These are phyloP conservation scores for Nycticebus coucang DNA, from an alignment of 2,113 vertebrate species.

Conservation along the genomic window DNA sequence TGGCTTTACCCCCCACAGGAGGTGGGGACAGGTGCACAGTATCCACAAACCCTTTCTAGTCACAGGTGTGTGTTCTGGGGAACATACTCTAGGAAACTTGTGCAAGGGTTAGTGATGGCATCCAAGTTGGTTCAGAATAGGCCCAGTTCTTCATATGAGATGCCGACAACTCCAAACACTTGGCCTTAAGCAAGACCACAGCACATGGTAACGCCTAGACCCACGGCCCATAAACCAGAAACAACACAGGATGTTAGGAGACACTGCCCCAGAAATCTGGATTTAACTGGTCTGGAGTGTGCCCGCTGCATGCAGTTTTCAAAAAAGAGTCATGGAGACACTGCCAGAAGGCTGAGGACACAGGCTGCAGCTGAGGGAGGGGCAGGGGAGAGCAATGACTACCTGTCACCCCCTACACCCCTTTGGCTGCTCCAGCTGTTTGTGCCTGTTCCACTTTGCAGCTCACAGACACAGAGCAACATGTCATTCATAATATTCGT, in stretches of 20 bases:
- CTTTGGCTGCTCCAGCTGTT: accelerated
- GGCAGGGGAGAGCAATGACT: too few relatives aligned
- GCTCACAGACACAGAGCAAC: neutral
- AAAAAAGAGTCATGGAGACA: neutral
- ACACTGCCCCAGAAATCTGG: too few relatives aligned
- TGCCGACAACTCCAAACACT: neutral
- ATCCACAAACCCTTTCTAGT: neutral
- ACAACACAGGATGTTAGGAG: neutral
- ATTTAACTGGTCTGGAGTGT: neutral
- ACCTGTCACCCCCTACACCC: neutral
- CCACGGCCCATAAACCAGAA: neutral
- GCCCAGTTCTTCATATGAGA: neutral
- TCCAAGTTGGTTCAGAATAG: too few relatives aligned
- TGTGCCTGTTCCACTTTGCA: neutral
- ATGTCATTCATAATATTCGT: neutral
- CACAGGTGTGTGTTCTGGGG: neutral
- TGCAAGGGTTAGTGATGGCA: neutral
- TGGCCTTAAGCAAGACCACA: neutral
- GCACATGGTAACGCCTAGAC: neutral
- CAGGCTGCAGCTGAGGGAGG: neutral
- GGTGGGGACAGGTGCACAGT: neutral
- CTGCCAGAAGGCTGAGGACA: neutral
- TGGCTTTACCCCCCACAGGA: neutral
- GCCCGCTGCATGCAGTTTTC: neutral
- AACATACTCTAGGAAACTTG: neutral